Conservation (phyloP, 2,113 vertebrate species). For the Tursiops truncatus region DNA sequence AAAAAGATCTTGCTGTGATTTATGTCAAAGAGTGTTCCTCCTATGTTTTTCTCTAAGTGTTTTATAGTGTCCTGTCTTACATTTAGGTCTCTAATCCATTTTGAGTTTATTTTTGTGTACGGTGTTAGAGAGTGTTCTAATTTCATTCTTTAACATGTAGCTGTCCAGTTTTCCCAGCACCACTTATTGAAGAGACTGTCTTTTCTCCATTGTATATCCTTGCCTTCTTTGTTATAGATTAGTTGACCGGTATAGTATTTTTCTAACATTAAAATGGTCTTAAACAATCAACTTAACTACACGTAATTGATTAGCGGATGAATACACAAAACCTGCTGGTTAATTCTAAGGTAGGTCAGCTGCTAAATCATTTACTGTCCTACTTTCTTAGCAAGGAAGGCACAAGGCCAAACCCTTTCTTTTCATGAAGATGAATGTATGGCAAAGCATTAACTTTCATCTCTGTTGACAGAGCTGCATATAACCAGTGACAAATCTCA, state of each 20-base stretch:
- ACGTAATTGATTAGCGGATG: not conserved
- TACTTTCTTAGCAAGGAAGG: not conserved
- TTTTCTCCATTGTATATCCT: too few species aligned
- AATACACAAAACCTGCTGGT: conserved; percentile 9
- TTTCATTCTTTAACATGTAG: too few species aligned
- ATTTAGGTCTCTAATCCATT: too few species aligned
- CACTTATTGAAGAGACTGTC: too few species aligned
- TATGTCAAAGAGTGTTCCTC: too few species aligned
- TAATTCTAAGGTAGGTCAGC: not conserved
- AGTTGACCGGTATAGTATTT: not conserved
- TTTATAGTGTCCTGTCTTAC: too few species aligned
- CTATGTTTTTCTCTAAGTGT: too few species aligned
- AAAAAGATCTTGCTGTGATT: too few species aligned
- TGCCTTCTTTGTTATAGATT: too few species aligned
- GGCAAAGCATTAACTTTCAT: not conserved
- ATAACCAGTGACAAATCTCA: not conserved
- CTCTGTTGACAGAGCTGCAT: not conserved
- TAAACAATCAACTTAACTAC: conserved; percentile 17
- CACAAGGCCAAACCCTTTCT: conserved; percentile 6
- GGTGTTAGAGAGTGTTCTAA: too few species aligned
- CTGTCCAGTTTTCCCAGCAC: too few species aligned
- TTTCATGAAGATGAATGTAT: not conserved
- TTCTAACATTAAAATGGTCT: conserved; percentile 33
- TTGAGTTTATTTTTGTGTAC: too few species aligned
- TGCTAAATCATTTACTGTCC: not conserved